phyloP scores from a whole-genome alignment of 2,113 vertebrate species.

The Etheostoma cragini region DNA sequence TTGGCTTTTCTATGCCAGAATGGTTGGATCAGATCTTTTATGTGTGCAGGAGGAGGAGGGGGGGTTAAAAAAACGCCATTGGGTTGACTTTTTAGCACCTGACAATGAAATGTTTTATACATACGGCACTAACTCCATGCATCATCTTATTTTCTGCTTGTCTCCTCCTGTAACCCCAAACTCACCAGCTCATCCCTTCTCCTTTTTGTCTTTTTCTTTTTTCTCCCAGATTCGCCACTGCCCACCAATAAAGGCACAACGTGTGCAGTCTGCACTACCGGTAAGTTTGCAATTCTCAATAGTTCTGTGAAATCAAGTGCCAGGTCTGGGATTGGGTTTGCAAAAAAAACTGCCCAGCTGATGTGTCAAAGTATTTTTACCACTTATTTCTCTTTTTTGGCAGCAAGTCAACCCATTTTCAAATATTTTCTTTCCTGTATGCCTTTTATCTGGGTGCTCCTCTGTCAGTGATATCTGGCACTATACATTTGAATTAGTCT shows the following conservation, averaged over 20 bases:
- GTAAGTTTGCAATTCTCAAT: constrained; percentile 58
- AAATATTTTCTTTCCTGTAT: no score
- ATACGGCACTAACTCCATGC: constrained; percentile 44
- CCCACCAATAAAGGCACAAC: constrained; percentile 12
- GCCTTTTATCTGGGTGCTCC: no score
- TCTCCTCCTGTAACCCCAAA: constrained; percentile 10
- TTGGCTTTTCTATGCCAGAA: constrained; percentile 70
- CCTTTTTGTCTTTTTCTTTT: neutral
- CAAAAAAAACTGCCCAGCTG: constrained; percentile 35
- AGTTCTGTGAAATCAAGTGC: constrained; percentile 2
- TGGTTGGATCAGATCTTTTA: constrained; percentile 70
- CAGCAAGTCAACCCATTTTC: neutral
- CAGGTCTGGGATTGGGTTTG: neutral
- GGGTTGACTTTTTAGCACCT: constrained; percentile 70
- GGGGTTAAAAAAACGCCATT: constrained; percentile 54
- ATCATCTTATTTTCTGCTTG: constrained; percentile 14
- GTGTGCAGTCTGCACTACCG: constrained; percentile 52
- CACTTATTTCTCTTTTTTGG: neutral
- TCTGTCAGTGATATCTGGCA: no score
- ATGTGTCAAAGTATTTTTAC: constrained; percentile 32
- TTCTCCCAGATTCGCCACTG: constrained; percentile 22
- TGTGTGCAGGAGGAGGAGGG: constrained; percentile 32
- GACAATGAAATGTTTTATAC: constrained; percentile 74
- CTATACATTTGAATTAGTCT: no score
- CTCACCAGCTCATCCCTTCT: neutral